Evolutionary conservation across 2,888 invertebrate genomes (phyloP), one percentile per base, ranked within the genome.

Genomic region (Alloplasta piceator): DNA sequence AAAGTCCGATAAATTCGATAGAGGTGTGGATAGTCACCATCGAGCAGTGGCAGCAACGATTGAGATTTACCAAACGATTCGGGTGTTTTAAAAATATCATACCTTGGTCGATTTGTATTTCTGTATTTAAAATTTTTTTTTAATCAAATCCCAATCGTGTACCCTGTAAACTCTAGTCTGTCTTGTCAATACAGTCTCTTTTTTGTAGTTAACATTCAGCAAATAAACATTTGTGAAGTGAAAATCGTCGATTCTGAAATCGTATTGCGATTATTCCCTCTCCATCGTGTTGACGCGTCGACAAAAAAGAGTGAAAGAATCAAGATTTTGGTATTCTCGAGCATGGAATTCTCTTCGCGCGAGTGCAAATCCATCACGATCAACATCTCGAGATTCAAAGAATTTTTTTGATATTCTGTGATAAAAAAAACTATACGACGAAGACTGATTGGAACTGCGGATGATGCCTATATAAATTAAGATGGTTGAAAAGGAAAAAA

Each of bases 121-220:
- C 12, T 12, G n/a, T n/a, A n/a, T 48, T 50, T 36, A 48, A 12
- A 26, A 26, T 48, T 64, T 56, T 58, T 66, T 80, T 56, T 67
- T n/a, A n/a, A 82, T 78, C 80, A 64, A 84, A 84, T 84, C 79
- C 83, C 81, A 83, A 82, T 82, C 79, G 83, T 84, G 71, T 74
- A 80, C 71, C 84, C 79, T 75, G 82, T 80, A 80, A 82, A 84
- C 80, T 84, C 84, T 84, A 84, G 84, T 84, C 84, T 84, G 80
- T 82, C 84, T 82, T 83, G 81, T 85, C 82, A 82, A 81, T 83
- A 79, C 81, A 83, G 82, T 77, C 66, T 80, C 70, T 74, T 79
- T 82, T 83, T 83, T 82, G 72, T 80, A 74, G 64, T 67, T 66
- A 73, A 78, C 78, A 68, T 78, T 81, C 75, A 78, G 63, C 75